These are phyloP conservation scores for Charadrius vociferus DNA, from an alignment of 2,113 vertebrate genomes.

Conservation along the genomic window DNA sequence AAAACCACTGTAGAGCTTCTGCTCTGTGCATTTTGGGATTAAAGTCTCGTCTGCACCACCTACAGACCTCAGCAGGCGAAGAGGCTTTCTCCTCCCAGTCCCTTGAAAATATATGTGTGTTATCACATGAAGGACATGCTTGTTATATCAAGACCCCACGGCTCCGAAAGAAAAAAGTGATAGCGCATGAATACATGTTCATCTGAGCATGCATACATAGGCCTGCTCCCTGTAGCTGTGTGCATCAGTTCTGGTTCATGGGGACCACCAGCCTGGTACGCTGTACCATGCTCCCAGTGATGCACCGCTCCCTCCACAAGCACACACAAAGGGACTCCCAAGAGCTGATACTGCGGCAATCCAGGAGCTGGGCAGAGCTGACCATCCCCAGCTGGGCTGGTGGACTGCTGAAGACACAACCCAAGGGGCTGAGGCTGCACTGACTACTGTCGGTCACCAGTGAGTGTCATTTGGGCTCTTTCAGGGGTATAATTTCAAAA, in stretches of 20 bases:
- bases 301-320: neutral
- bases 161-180: neutral
- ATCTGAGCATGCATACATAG: neutral
- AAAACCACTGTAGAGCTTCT: neutral
- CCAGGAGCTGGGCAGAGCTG: neutral
- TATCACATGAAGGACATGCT: neutral
- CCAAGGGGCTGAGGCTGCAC: fast-evolving
- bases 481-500: neutral
- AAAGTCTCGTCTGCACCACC: neutral
- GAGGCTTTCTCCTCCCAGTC: neutral
- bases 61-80: neutral
- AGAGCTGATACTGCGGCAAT: neutral
- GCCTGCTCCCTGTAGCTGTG: neutral
- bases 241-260: neutral
- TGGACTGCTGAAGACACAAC: neutral
- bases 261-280: neutral
- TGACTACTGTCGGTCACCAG: neutral
- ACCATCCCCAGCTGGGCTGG: neutral
- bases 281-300: neutral
- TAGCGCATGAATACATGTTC: neutral
- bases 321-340: neutral
- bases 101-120: neutral
- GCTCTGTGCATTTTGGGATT: neutral
- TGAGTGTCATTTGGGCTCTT: neutral
- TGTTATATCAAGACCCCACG: neutral